Base-by-base conservation (phyloP, 2,113 vertebrate genomes). In the Cettia cetti region DNA sequence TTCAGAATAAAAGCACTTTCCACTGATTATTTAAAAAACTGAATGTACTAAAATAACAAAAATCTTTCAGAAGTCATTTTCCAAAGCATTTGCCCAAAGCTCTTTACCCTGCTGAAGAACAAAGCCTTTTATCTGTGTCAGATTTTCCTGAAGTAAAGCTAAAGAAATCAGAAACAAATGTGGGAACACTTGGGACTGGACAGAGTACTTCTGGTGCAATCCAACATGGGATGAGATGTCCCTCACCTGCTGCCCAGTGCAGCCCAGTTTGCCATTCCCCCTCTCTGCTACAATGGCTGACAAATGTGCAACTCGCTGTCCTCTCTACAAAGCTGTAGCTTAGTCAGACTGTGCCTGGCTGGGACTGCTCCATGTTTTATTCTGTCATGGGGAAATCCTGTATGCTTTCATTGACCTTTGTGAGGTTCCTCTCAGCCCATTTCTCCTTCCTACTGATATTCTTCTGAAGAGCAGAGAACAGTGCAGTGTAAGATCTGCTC, bases 381-480 rank as follows among this genome's bases (percentile, higher is more conserved):
- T 60, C 50, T 65, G 16, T 35, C n/a, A 60, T 0, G 10, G 7
- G 10, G 27, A 82, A 52, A 8, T 65, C 30, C 20, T 56, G 27
- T 5, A 22, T 24, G 7, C 31, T 88, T 17, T 13, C 26, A 22
- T 0, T 30, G 47, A 89, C 28, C 33, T 39, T 45, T 1, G 0
- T 68, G 40, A 69, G 15, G 54, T 8, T 77, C 44, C 35, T 33
- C 53, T 81, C 54, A 74, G 39, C 13, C 13, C 20, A 7, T 42
- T 74, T 78, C 50, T 60, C 20, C 37, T 47, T 8, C 9, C 47
- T 63, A 2, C 2, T 63, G 53, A 68, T 18, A 59, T 57, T 33
- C 13, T 31, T 63, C 44, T 24, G 47, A 76, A 59, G 0, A 2
- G n/a, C 57, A 75, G 45, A 18, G 22, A 45, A 7, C 15, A 40